phyloP scores from a whole-genome alignment of 2,797 vertebrate species.

The Gallinago nigripennis region DNA sequence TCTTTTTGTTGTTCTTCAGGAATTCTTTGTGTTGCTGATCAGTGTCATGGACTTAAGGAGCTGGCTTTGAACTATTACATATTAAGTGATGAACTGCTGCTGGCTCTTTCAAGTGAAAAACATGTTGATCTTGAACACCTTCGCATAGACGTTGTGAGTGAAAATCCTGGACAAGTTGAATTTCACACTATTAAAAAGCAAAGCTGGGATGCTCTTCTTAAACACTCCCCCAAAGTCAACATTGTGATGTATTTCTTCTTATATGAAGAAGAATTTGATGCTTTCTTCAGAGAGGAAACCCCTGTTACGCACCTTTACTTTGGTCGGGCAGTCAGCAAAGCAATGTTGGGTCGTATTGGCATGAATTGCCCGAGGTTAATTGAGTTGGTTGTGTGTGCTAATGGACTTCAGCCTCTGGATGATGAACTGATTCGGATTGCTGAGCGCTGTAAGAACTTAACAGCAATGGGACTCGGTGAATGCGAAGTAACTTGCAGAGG shows the following conservation, averaged over 20 bases:
- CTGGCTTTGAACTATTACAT: conserved; percentile 79
- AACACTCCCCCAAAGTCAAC: conserved; percentile 80
- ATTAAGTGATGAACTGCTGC: conserved; percentile 76
- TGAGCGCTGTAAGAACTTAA: conserved; percentile 77
- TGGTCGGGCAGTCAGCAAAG: conserved; percentile 78
- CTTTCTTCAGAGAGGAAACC: conserved; percentile 79
- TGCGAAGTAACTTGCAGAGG: conserved; percentile 80
- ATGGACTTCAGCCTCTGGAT: conserved; percentile 79
- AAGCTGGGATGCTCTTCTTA: conserved; percentile 81
- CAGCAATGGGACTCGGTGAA: conserved; percentile 80
- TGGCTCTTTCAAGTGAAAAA: conserved; percentile 81
- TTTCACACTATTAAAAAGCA: conserved; percentile 81
- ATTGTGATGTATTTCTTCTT: conserved; percentile 84
- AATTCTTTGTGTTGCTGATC: conserved; percentile 79
- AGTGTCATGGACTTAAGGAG: conserved; percentile 78
- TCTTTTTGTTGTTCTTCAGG: conserved; percentile 50
- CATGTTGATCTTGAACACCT: conserved; percentile 82
- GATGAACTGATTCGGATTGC: conserved; percentile 79
- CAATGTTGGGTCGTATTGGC: conserved; percentile 77
- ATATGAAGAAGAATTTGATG: conserved; percentile 80
- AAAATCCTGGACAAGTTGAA: conserved; percentile 76
- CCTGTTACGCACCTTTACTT: conserved; percentile 82
- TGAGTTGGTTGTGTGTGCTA: conserved; percentile 80
- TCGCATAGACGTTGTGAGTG: conserved; percentile 79
- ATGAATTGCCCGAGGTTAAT: conserved; percentile 78